Evolutionary conservation across 2,888 invertebrate genomes (phyloP), one percentile per base, ranked within the genome.

Genomic region (Dryadula phaetusa): DNA sequence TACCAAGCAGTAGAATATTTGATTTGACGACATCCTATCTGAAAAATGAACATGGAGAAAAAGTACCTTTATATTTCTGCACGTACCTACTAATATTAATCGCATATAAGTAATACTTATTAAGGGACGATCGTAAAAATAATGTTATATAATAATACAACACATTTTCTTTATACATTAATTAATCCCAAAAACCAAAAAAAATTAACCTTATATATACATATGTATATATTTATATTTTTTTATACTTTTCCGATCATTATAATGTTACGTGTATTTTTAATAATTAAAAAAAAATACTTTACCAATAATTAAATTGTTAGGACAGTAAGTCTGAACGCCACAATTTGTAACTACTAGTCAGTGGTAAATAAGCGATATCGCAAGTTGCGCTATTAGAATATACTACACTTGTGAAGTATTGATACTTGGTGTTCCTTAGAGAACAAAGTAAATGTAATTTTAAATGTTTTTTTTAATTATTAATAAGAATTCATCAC

Each of bases 21-120:
- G 78, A 22, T 67, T 69, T 12, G 64, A 71, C 0, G 77, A 25
- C 66, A 70, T 62, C 85, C 85, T 87, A 62, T 71, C 83, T 84
- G 82, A 16, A 28, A 83, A 69, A 16, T 32, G 64, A 65, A 16
- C 8, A 60, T 6, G 6, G 14, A 12, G n/a, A 40, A 40, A 40
- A 40, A n/a, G n/a, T 5, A n/a, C 40, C n/a, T n/a, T n/a, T n/a
- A n/a, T n/a, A n/a, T n/a, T n/a, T n/a, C n/a, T n/a, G n/a, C n/a
- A n/a, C n/a, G n/a, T n/a, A n/a, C n/a, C n/a, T n/a, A n/a, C n/a
- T n/a, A n/a, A n/a, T n/a, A n/a, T n/a, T n/a, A n/a, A n/a, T n/a
- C n/a, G n/a, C n/a, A n/a, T n/a, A n/a, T n/a, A n/a, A n/a, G n/a
- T n/a, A n/a, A n/a, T n/a, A n/a, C n/a, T n/a, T n/a, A n/a, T n/a